phyloP scores from a whole-genome alignment of 2,113 vertebrate species.

The Aspidoscelis tigris region DNA sequence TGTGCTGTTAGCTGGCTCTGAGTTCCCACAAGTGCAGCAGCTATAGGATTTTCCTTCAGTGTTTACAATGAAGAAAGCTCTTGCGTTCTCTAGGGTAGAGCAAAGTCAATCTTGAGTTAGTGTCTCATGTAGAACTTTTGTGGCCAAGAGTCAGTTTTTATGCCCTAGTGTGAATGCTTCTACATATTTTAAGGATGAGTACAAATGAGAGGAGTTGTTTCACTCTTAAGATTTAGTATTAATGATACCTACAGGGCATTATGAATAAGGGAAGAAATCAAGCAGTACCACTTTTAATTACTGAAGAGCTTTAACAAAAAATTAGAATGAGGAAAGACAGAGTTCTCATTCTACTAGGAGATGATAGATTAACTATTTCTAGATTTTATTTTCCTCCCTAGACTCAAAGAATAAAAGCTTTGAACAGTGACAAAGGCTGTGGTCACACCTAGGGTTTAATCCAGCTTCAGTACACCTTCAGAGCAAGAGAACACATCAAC shows the following conservation, averaged over 20 bases:
- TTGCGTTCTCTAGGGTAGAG: no score
- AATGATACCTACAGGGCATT: neutral
- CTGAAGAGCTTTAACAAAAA: neutral
- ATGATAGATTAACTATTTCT: neutral
- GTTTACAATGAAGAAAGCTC: neutral
- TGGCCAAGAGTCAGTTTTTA: no score
- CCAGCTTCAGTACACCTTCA: no score
- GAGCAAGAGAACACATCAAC: no score
- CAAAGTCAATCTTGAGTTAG: neutral
- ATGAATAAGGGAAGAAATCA: neutral
- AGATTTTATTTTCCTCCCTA: neutral
- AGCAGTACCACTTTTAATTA: neutral
- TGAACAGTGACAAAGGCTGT: slow-evolving; percentile 13
- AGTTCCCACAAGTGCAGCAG: neutral
- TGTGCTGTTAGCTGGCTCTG: neutral
- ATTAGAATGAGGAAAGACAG: neutral
- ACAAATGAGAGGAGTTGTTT: neutral
- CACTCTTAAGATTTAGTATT: neutral
- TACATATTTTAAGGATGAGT: neutral
- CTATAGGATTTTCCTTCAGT: neutral
- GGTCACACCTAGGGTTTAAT: no score
- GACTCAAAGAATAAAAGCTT: slow-evolving; percentile 52
- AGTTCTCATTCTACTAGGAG: neutral
- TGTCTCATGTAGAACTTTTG: neutral
- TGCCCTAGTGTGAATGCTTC: neutral